Evolutionary conservation across 2,797 vertebrate species (phyloP), one percentile per base, ranked within the genome.

Genomic region (Thalassophryne amazonica): DNA sequence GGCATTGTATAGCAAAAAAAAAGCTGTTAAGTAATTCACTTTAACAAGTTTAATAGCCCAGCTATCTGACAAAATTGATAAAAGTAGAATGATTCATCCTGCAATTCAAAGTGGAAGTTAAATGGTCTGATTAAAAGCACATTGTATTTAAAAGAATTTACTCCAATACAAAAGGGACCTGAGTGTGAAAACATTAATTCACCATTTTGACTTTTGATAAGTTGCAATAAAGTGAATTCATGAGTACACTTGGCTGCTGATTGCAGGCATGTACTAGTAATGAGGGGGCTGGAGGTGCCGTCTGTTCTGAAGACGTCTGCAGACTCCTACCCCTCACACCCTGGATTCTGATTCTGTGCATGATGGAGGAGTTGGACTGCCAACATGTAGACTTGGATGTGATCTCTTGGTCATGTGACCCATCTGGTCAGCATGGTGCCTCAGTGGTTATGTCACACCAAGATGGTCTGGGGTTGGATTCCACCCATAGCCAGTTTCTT

Each of bases 51-150:
- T 12, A 12, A 27, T 37, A 51, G 12, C 43, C 24, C 9, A 18
- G 47, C 33, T 29, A 32, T 10, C 6, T 6, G 18, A 51, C 33
- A 4, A 29, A 54, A 60, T 39, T 23, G 42, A 35, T 22, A 16
- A 18, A 46, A 30, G 30, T 40, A 2, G 9, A 58, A 33, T 64
- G 53, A 79, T 37, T 70, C 50, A 50, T 37, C 25, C 31, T 5
- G 25, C 31, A 15, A 53, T 48, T 47, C 13, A 28, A 9, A 28
- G 14, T 36, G 31, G 34, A 40, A 59, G 11, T 3, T 13, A 33
- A 36, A 24, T 48, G 13, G 51, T 34, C 61, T 17, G 31, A 45
- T n/a, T n/a, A n/a, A n/a, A n/a, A n/a, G n/a, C n/a, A n/a, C n/a
- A 5, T 7, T 22, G 31, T 34, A 47, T 55, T 43, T 40, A 53